phyloP scores from a whole-genome alignment of 2,797 vertebrate species.

The Lacerta viridis region DNA sequence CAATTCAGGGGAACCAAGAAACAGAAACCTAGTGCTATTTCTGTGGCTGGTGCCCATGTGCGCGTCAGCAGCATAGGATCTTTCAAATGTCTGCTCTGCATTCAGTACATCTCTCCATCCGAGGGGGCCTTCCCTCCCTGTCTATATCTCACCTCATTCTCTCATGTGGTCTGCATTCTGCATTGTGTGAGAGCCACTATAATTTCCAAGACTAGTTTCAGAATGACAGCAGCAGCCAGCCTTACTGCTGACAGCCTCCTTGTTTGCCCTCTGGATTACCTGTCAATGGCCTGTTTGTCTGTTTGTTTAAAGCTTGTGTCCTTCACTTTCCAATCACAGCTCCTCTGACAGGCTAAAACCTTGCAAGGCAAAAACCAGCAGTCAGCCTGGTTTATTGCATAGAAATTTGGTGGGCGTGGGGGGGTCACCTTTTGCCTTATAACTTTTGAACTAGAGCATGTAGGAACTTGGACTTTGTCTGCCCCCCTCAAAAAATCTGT shows the following conservation, averaged over 20 bases:
- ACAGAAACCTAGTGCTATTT: conserved; percentile 49
- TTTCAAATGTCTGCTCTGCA: not conserved
- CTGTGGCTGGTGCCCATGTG: conserved; percentile 46
- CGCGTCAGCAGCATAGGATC: not conserved
- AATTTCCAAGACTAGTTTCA: conserved; percentile 76
- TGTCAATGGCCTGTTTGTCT: not conserved
- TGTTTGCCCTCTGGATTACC: not conserved
- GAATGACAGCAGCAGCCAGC: conserved; percentile 63
- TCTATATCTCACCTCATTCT: not conserved
- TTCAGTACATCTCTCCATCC: not conserved
- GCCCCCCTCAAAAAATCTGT: no score
- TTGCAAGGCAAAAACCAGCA: no score
- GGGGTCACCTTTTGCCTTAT: no score
- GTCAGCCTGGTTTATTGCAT: no score
- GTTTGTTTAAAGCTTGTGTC: not conserved
- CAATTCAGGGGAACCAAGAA: not conserved
- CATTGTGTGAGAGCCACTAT: not conserved
- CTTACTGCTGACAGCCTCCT: conserved; percentile 29
- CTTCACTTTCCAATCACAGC: no score
- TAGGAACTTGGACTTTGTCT: no score
- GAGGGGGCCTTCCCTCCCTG: not conserved
- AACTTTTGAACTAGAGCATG: no score
- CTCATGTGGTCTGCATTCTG: conserved; percentile 8
- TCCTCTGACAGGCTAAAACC: no score
- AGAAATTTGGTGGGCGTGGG: no score